Evolutionary conservation across 2,797 vertebrate genomes (phyloP).

Genomic region (Premnoplex brunnescens): DNA sequence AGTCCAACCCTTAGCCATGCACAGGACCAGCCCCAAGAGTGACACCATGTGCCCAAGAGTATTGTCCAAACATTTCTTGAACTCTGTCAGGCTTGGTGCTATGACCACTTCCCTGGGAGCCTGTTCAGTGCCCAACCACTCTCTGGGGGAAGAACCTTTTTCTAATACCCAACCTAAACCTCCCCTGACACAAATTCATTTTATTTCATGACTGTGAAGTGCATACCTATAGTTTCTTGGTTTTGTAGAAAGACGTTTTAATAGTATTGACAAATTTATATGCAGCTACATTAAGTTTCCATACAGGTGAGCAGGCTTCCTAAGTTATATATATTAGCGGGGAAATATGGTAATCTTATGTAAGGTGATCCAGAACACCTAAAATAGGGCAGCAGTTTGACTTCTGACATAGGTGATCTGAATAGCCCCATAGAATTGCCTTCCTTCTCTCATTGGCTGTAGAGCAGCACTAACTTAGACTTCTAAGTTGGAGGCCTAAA

Average conservation of each 20-base stretch:
- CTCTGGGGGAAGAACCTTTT: neutral
- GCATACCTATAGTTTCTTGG: neutral
- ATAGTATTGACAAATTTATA: neutral
- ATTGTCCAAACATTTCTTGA: neutral
- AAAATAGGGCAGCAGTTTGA: neutral
- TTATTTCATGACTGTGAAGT: neutral
- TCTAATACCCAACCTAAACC: neutral
- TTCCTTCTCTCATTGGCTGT: neutral
- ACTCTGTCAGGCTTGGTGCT: neutral
- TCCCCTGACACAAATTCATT: neutral
- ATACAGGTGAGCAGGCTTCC: neutral
- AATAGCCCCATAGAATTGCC: neutral
- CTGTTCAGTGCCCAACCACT: neutral
- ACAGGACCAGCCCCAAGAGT: neutral
- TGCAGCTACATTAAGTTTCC: neutral
- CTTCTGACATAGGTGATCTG: neutral
- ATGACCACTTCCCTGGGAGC: neutral
- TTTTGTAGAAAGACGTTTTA: neutral
- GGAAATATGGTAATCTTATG: neutral
- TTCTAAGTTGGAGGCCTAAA: neutral
- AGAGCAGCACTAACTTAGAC: neutral
- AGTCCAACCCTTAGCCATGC: neutral
- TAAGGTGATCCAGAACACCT: neutral
- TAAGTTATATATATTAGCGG: neutral
- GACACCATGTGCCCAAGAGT: neutral